A percentile compares a stretch with the other conserved stretches of the same genome.
phyloP scores from a whole-genome alignment of 2,888 invertebrate genomes.

The Hololepta plana region DNA sequence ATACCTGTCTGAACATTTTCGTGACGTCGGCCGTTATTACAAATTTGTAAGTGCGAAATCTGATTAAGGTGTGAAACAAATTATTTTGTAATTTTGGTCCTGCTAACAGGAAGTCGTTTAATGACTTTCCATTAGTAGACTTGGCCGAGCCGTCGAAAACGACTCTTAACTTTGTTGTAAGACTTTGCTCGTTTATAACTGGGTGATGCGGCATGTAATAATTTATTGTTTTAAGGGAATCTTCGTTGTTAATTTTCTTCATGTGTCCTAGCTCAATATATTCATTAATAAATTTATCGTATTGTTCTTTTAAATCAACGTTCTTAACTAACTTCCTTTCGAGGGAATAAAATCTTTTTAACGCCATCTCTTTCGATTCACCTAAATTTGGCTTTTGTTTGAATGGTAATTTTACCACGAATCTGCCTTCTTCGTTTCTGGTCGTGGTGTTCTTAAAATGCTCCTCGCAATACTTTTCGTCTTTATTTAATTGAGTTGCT shows the following conservation, averaged over 20 bases:
- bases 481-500: too few species aligned
- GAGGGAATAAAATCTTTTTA: conserved; percentile 7
- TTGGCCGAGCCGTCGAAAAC: too few species aligned
- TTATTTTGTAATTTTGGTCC: conserved; percentile 12
- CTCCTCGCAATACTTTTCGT: too few species aligned
- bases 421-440: too few species aligned
- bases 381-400: conserved; percentile 8
- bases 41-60: conserved; percentile 13
- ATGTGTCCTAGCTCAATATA: conserved; percentile 10
- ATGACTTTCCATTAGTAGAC: conserved; percentile 7
- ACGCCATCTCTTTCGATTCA: conserved; percentile 6
- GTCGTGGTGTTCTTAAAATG: too few species aligned
- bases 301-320: conserved; percentile 6
- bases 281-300: conserved; percentile 10
- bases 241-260: conserved; percentile 4
- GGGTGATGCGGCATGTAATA: conserved; percentile 10
- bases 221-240: conserved; percentile 3
- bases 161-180: too few species aligned
- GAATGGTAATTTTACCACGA: too few species aligned
- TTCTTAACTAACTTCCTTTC: conserved; percentile 9
- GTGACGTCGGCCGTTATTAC: conserved; percentile 15
- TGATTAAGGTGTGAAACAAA: conserved; percentile 12
- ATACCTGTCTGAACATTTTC: conserved; percentile 16
- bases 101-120: conserved; percentile 8
- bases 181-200: too few species aligned